Evolutionary conservation across 1,140 invertebrate genomes (phyloP).

Genomic region (Achroia grisella): DNA sequence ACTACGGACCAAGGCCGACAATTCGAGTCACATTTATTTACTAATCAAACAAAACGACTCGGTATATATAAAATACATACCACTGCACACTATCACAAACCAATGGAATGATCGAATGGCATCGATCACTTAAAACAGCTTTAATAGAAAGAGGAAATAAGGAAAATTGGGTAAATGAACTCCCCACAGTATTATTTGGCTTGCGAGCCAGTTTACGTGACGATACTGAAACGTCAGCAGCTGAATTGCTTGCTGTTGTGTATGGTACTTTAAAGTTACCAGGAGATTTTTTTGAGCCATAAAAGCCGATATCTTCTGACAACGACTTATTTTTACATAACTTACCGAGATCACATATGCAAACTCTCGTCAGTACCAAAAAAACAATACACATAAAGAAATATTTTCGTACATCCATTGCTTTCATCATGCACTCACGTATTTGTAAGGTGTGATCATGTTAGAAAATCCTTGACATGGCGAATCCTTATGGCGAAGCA

Average conservation of each 20-base stretch:
- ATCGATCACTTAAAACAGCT: no score
- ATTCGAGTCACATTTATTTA: constrained; percentile 26
- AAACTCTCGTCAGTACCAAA: constrained; percentile 1
- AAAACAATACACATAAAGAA: not conserved
- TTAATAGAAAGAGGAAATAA: not conserved
- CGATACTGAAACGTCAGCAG: not conserved
- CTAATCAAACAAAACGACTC: constrained; percentile 10
- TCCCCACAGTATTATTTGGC: not conserved
- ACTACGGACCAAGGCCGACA: constrained; percentile 44
- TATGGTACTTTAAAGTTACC: not conserved
- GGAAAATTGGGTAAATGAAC: not conserved
- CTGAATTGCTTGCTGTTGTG: not conserved
- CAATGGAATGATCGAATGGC: no score
- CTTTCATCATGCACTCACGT: not conserved
- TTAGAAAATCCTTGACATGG: no score
- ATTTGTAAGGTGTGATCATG: not conserved
- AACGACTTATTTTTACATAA: not conserved
- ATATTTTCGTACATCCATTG: constrained; percentile 1
- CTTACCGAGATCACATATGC: not conserved
- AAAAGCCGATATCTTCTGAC: not conserved
- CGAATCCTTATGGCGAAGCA: no score
- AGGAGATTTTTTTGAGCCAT: not conserved
- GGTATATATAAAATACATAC: constrained; percentile 16
- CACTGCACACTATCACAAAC: constrained; percentile 12
- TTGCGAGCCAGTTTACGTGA: not conserved